Percentiles rank a stretch among this genome's conserved stretches.
These are phyloP conservation scores for Ariopsis seemanni DNA, from an alignment of 2,113 vertebrate species.

Conservation along the genomic window DNA sequence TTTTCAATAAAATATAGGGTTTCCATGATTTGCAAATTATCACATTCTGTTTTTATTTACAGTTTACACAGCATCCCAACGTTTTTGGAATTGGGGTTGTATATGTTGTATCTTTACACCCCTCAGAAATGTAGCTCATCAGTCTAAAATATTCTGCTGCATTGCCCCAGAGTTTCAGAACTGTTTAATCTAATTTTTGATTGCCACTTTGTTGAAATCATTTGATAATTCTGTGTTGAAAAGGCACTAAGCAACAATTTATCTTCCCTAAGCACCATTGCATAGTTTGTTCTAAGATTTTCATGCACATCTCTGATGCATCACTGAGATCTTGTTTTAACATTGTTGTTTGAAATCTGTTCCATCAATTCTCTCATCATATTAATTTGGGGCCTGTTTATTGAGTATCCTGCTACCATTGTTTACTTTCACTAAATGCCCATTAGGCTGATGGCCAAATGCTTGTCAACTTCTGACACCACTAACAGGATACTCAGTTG, in stretches of 20 bases:
- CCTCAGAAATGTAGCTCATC: neutral
- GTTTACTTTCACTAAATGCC: conserved; percentile 65
- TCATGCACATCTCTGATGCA: neutral
- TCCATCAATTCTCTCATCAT: conserved; percentile 56
- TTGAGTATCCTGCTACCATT: conserved; percentile 60
- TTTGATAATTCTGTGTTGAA: neutral
- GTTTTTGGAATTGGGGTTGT: no score
- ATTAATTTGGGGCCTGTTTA: conserved; percentile 61
- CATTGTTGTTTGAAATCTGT: conserved; percentile 37
- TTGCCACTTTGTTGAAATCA: neutral
- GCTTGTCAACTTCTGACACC: conserved; percentile 68
- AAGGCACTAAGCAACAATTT: neutral
- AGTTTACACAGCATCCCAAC: no score
- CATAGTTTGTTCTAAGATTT: neutral
- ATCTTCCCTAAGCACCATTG: neutral
- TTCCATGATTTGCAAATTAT: no score
- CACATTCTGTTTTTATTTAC: no score
- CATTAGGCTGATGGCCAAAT: conserved; percentile 70
- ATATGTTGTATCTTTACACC: neutral
- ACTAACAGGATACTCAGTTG: conserved; percentile 54
- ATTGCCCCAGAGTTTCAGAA: neutral
- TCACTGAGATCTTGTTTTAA: neutral
- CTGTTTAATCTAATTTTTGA: neutral
- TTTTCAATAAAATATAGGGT: no score
- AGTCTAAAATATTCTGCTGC: neutral